Conservation (phyloP, 92 coral and sea anemone species). For the Epizoanthus fatuus region DNA sequence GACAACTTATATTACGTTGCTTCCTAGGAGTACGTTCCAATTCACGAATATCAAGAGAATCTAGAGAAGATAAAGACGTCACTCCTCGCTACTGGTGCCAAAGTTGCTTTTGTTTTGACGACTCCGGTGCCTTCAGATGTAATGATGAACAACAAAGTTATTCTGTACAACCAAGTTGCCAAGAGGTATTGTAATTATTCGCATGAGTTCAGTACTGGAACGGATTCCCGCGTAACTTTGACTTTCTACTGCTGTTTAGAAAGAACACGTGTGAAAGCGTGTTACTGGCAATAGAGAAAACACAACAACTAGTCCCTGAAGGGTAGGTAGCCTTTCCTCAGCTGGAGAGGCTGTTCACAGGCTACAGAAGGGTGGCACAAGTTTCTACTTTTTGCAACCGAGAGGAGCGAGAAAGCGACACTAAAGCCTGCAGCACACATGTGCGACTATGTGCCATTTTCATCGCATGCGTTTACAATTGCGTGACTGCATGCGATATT, state of each 20-base stretch:
- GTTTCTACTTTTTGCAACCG: too few species aligned
- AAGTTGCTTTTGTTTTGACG: constrained; percentile 75
- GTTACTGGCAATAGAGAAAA: too few species aligned
- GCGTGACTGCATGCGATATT: too few species aligned
- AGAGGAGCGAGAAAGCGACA: too few species aligned
- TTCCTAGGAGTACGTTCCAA: constrained; percentile 72
- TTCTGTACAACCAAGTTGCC: constrained; percentile 80
- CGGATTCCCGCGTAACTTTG: neutral
- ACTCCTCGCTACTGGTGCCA: constrained; percentile 70
- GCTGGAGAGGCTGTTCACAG: too few species aligned
- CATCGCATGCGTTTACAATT: too few species aligned
- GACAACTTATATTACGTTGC: neutral
- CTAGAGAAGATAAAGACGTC: constrained; percentile 64
- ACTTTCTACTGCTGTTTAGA: neutral
- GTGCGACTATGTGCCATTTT: too few species aligned
- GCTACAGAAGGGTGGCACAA: too few species aligned
- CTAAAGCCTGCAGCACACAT: too few species aligned
- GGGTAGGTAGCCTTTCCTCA: too few species aligned
- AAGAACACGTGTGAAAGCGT: too few species aligned
- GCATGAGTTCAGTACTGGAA: neutral
- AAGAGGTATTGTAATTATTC: constrained; percentile 28
- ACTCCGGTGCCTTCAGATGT: constrained; percentile 86
- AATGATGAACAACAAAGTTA: constrained; percentile 60
- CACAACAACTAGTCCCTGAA: too few species aligned
- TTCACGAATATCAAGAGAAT: constrained; percentile 62